Percentiles rank a stretch among this genome's conserved stretches.
These are phyloP conservation scores for Zaprionus lineosus DNA, from an alignment of 2,888 invertebrate genomes.

Conservation along the genomic window DNA sequence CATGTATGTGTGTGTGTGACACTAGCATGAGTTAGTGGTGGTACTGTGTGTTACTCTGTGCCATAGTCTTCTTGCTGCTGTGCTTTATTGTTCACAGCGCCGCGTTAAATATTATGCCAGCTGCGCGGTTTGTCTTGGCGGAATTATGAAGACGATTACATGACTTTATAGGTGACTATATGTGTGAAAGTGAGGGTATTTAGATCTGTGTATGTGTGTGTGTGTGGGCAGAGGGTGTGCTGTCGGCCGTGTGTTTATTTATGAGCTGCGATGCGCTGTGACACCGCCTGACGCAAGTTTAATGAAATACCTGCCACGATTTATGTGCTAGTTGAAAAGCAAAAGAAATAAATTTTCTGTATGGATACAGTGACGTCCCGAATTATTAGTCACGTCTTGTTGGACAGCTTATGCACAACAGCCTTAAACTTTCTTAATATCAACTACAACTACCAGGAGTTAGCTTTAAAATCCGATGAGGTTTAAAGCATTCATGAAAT, in stretches of 20 bases:
- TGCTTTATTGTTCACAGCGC: constrained; percentile 72
- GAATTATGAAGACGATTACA: constrained; percentile 78
- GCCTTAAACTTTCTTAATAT: background rate
- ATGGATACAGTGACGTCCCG: constrained; percentile 21
- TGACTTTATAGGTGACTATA: constrained; percentile 68
- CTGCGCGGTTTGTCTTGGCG: constrained; percentile 64
- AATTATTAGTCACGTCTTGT: constrained; percentile 22
- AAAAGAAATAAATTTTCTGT: constrained; percentile 41
- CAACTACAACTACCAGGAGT: background rate
- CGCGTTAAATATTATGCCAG: constrained; percentile 72
- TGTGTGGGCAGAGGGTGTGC: constrained; percentile 3
- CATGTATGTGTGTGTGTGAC: constrained; percentile 14
- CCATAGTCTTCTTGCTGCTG: constrained; percentile 46
- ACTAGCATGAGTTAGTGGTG: too few species aligned
- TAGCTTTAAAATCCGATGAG: too few species aligned
- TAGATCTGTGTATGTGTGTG: constrained; percentile 16
- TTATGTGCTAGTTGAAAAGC: constrained; percentile 65
- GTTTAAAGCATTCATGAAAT: too few species aligned
- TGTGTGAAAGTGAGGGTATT: constrained; percentile 17
- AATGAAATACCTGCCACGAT: constrained; percentile 75
- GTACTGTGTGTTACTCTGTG: constrained; percentile 29
- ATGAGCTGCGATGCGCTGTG: constrained; percentile 58
- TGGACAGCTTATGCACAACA: too few species aligned
- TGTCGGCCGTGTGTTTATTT: constrained; percentile 51
- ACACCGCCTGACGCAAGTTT: constrained; percentile 62